A percentile compares a stretch with the other conserved stretches of the same genome.
Evolutionary conservation across 2,888 invertebrate genomes (phyloP).

Genomic region (Torymus tubicola): DNA sequence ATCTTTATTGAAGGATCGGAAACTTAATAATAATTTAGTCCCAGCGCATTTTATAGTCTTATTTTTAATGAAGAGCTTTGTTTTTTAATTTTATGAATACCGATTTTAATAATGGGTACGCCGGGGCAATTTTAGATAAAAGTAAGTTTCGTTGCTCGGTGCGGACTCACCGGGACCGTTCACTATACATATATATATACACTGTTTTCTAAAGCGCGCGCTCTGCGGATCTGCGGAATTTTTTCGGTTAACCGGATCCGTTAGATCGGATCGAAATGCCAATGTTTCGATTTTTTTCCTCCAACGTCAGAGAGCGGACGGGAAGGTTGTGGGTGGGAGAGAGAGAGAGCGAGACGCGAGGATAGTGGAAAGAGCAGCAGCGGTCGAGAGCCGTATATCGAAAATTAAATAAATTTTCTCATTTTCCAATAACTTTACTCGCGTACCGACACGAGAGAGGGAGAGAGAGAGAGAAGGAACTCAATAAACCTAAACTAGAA

Average conservation of each 20-base stretch:
- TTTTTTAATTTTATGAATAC: constrained; percentile 31
- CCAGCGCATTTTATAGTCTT: not conserved
- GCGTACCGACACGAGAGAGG: not conserved
- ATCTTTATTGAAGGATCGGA: constrained; percentile 5
- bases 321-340: not conserved
- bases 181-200: not conserved
- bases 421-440: constrained; percentile 34
- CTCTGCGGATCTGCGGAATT: constrained; percentile 16
- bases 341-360: not conserved
- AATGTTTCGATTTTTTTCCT: constrained; percentile 31
- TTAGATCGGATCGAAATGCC: constrained; percentile 46
- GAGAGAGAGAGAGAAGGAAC: constrained; percentile 4
- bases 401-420: constrained; percentile 50
- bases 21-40: constrained; percentile 18
- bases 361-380: too few species aligned
- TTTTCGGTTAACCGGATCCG: constrained; percentile 44
- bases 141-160: constrained; percentile 31
- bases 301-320: not conserved
- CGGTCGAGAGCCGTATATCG: constrained; percentile 11
- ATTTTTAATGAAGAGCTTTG: not conserved
- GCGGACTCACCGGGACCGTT: not conserved
- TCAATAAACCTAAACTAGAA: constrained; percentile 40
- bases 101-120: constrained; percentile 42
- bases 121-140: constrained; percentile 49
- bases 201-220: constrained; percentile 25